Conservation (phyloP, 2,888 invertebrate genomes). For the Drosophila falleni region DNA sequence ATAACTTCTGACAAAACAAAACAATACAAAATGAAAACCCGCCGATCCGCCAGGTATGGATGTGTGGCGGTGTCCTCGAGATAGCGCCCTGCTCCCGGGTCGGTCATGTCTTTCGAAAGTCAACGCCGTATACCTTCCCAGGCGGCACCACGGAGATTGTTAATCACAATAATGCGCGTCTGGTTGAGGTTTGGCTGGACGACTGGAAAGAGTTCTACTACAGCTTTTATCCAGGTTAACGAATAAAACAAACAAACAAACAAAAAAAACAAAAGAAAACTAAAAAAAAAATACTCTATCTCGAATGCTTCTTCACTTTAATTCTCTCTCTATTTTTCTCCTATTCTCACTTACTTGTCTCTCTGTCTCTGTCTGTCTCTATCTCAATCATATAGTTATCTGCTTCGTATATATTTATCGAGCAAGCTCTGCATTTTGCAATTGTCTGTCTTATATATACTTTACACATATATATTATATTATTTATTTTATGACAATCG, state of each 20-base stretch:
- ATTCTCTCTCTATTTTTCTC: constrained; percentile 45
- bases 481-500: constrained; percentile 52
- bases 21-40: constrained; percentile 6
- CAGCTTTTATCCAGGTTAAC: constrained; percentile 97
- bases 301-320: constrained; percentile 71
- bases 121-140: constrained; percentile 99
- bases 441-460: constrained; percentile 60
- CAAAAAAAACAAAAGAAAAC: constrained; percentile 25
- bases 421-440: constrained; percentile 70
- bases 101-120: constrained; percentile 98
- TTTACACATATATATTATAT: constrained; percentile 46
- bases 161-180: constrained; percentile 99
- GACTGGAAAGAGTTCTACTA: constrained; percentile 99
- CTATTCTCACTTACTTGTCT: constrained; percentile 29
- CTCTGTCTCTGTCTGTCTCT: constrained; percentile 23
- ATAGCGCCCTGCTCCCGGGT: constrained; percentile 98
- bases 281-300: constrained; percentile 30
- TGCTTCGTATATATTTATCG: constrained; percentile 61
- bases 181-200: constrained; percentile 99
- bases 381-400: constrained; percentile 53
- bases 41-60: constrained; percentile 91
- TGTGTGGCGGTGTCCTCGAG: constrained; percentile 98
- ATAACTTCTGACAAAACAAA: constrained; percentile 8
- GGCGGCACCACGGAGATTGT: constrained; percentile 98
- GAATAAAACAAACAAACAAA: constrained; percentile 29